A percentile compares a stretch with the other conserved stretches of the same genome.
Conservation (phyloP, 2,113 vertebrate species). For the Sphyrna mokarran region DNA sequence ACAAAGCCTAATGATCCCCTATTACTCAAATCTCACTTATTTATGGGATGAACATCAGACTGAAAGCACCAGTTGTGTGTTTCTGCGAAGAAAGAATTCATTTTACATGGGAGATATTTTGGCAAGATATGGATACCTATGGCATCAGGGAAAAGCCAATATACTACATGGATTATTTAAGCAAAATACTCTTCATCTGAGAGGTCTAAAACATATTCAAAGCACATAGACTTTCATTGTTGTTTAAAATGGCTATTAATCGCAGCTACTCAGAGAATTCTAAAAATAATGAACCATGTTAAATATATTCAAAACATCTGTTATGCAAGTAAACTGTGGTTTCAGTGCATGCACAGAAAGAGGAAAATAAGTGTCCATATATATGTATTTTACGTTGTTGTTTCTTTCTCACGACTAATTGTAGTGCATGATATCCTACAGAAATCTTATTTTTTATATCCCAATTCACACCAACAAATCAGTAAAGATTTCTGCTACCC, state of each 20-base stretch:
- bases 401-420: background rate
- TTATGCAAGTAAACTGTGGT: background rate
- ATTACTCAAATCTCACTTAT: background rate
- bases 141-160: background rate
- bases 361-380: background rate
- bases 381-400: background rate
- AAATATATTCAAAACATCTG: background rate
- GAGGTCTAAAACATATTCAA: background rate
- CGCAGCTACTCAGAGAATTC: background rate
- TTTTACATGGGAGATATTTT: background rate
- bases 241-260: background rate
- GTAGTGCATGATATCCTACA: background rate
- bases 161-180: background rate
- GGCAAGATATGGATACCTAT: background rate
- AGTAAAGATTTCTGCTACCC: background rate
- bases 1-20: background rate
- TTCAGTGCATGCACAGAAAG: background rate
- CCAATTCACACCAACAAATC: background rate
- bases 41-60: background rate
- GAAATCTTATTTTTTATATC: background rate
- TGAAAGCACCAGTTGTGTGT: background rate
- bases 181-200: background rate
- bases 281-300: conserved; percentile 19
- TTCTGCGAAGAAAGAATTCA: background rate
- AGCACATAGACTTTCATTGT: background rate